Base-by-base conservation (phyloP, 64 coral and sea anemone genomes). In the Trachythela sp. region DNA sequence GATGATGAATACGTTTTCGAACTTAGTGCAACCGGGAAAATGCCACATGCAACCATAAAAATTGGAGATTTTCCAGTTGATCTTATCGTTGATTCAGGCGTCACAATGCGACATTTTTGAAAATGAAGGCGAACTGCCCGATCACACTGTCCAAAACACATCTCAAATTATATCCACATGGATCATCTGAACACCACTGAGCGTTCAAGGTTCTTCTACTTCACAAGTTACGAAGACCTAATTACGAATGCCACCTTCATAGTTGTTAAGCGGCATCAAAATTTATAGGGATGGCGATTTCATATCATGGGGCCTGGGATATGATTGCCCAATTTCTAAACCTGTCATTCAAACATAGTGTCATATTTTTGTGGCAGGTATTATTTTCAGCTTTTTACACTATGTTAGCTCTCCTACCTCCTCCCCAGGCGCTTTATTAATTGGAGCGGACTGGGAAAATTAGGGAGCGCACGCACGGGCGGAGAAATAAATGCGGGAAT, bases 1-100 rank as follows among this genome's bases (percentile, higher is more conserved):
- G 83, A 84, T 40, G 83, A 84, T 42, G 83, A 84, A 84, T 84
- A 84, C 48, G 29, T 84, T 18, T 84, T 84, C 48, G 36, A 40
- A 24, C 17, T 84, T 43, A 36, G 48, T 8, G 39, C 83, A 40
- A 48, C 48, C 11, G 83, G 8, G 18, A 84, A 43, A n/a, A n/a
- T n/a, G n/a, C n/a, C n/a, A n/a, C n/a, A n/a, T n/a, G n/a, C n/a
- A n/a, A n/a, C n/a, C n/a, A n/a, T n/a, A n/a, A n/a, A n/a, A 26
- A 84, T 43, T 40, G 36, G 83, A 84, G 83, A 40, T 84, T 87
- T 20, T 18, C 56, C 15, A 20, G 56, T 64, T 26, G 22, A 27
- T 64, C 56, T 64, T 64, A 64, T 64, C 24, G 2, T 59, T 58
- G 86, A 87, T 87, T 64, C 50, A 0, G 48, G 48, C 13, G 54